A percentile compares a stretch with the other conserved stretches of the same genome.
phyloP scores from a whole-genome alignment of 1,140 invertebrate genomes.

The Coboldia fuscipes region DNA sequence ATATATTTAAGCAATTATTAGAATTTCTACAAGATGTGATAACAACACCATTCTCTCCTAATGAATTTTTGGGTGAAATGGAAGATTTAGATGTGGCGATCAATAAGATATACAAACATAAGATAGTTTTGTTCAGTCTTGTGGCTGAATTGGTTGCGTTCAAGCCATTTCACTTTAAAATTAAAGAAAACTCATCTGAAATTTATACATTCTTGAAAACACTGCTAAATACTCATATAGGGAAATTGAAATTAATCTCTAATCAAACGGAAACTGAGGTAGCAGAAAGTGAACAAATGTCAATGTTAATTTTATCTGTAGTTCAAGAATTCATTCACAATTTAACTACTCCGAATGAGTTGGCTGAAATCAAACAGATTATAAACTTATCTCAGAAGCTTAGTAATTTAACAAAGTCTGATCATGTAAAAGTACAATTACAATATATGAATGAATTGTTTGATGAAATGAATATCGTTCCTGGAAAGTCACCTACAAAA shows the following conservation, averaged over 20 bases:
- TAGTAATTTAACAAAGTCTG: no score
- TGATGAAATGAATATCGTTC: background rate
- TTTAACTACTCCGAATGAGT: conserved; percentile 4
- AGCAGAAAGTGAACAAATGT: conserved; percentile 8
- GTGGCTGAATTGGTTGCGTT: conserved; percentile 12
- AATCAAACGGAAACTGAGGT: conserved; percentile 3
- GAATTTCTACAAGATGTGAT: conserved; percentile 6
- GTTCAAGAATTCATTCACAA: conserved; percentile 12
- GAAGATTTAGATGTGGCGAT: conserved; percentile 12
- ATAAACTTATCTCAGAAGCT: conserved; percentile 2
- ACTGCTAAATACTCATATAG: conserved; percentile 6
- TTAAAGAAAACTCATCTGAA: conserved; percentile 9
- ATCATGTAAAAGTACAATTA: conserved; percentile 7
- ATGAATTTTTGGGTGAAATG: conserved; percentile 11
- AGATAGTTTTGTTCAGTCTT: conserved; percentile 11
- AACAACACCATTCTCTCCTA: background rate
- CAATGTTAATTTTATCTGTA: conserved; percentile 11
- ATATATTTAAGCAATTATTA: conserved; percentile 12
- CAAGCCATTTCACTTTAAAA: conserved; percentile 10
- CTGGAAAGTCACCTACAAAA: background rate
- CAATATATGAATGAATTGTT: conserved; percentile 6
- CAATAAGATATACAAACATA: conserved; percentile 10
- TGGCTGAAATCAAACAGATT: conserved; percentile 2
- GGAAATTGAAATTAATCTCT: background rate
- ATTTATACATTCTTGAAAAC: conserved; percentile 9